Percentiles rank a stretch among this genome's conserved stretches.
These are phyloP conservation scores for Drosophila pectinifera DNA, from an alignment of 1,140 invertebrate species.

Conservation along the genomic window DNA sequence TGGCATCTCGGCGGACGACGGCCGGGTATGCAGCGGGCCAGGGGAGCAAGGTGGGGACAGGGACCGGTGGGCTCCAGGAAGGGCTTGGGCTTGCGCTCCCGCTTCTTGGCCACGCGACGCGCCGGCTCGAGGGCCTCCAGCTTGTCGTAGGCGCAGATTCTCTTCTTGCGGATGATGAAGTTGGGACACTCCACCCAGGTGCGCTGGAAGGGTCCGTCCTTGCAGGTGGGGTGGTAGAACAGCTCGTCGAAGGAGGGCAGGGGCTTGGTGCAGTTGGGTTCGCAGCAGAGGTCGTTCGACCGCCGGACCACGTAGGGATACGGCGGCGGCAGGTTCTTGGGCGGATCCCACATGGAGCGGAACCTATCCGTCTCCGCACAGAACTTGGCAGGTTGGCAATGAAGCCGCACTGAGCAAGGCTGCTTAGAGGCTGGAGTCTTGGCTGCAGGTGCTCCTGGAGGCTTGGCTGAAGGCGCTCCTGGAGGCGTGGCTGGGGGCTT, in stretches of 20 bases:
- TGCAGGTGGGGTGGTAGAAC: slow-evolving; percentile 44
- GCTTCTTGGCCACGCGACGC: slow-evolving; percentile 5
- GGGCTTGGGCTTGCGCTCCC: background rate
- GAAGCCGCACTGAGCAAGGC: slow-evolving; percentile 7
- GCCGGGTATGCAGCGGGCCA: slow-evolving; percentile 21
- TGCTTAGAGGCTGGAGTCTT: background rate
- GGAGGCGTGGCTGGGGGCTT: background rate
- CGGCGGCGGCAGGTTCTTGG: slow-evolving; percentile 22
- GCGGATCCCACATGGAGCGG: slow-evolving; percentile 48
- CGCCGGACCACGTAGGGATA: slow-evolving; percentile 15
- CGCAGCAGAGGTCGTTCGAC: slow-evolving; percentile 20
- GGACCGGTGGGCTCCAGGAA: background rate
- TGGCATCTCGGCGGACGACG: slow-evolving; percentile 37
- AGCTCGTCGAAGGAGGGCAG: slow-evolving; percentile 52
- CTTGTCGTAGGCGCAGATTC: slow-evolving; percentile 29
- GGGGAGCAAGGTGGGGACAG: slow-evolving; percentile 24
- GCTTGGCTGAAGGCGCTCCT: background rate
- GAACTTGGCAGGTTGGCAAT: background rate
- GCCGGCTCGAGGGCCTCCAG: slow-evolving; percentile 9
- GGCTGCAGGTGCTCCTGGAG: background rate
- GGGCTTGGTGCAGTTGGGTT: slow-evolving; percentile 18
- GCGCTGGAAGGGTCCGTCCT: slow-evolving; percentile 29
- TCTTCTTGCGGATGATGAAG: slow-evolving; percentile 17
- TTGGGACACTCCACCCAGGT: slow-evolving; percentile 56
- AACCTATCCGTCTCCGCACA: slow-evolving; percentile 16